These are phyloP conservation scores for Xerus inauris DNA, from an alignment of 2,113 vertebrate genomes.

Conservation along the genomic window DNA sequence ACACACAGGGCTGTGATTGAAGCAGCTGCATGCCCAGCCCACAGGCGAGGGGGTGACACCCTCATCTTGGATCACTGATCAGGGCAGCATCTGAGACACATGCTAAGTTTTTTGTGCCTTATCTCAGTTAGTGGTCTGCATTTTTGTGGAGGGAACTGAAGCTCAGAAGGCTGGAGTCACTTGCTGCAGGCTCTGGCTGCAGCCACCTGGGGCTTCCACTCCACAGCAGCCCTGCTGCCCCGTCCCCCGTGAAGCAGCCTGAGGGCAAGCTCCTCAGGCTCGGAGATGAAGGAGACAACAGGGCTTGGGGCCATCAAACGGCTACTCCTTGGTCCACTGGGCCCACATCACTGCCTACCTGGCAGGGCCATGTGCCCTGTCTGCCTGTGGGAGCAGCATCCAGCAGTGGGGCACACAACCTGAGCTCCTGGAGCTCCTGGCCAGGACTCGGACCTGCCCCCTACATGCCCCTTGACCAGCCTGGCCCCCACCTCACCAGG, in stretches of 20 bases:
- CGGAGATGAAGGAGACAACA: background rate
- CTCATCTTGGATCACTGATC: background rate
- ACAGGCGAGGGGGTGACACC: background rate
- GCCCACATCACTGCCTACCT: background rate
- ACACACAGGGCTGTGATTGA: background rate
- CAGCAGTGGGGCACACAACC: background rate
- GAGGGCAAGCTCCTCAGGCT: background rate
- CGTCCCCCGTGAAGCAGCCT: background rate
- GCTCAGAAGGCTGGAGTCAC: background rate
- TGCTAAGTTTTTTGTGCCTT: background rate
- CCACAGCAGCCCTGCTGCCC: background rate
- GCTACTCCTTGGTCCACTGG: background rate
- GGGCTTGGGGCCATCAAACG: background rate
- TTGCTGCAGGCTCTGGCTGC: background rate
- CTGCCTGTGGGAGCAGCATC: background rate
- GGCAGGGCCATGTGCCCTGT: background rate
- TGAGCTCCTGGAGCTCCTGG: background rate
- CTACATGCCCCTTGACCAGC: background rate
- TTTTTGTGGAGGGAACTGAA: background rate
- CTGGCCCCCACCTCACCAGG: constrained; percentile 80
- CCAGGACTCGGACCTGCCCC: background rate
- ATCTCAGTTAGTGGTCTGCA: background rate
- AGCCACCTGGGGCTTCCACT: no score
- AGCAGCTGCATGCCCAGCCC: background rate
- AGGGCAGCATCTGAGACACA: background rate